Evolutionary conservation across 2,888 invertebrate species (phyloP), one percentile per base, ranked within the genome.

Genomic region (Ectemnius cavifrons): DNA sequence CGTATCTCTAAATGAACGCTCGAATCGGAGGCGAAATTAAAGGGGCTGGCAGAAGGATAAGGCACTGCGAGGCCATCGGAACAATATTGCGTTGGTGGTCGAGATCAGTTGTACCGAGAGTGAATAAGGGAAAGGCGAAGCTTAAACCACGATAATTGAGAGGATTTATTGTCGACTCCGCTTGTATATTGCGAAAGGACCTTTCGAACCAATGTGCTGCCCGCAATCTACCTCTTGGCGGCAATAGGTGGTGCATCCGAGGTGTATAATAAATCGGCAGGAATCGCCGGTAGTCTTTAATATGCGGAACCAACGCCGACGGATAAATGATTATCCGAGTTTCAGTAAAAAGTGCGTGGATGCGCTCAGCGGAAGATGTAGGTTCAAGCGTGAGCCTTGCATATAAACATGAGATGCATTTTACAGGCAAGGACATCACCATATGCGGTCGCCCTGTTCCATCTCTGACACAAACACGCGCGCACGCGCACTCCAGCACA

Each of bases 331-430:
- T 59, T 69, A 69, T 59, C 47, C 60, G 58, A 20, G 57, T 75
- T 37, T 62, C 16, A 63, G 59, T 68, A 67, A 67, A 67, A 67
- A 63, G 56, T 28, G 56, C 37, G 52, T 52, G n/a, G 47, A 47
- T 14, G 5, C 14, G 16, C 52, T 14, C 52, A 56, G 56, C 37
- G 63, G 47, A n/a, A 62, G 47, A 57, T 63, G 64, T 45, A 49
- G 52, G 20, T 49, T 67, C 66, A 45, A 52, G 67, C 63, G 71
- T 28, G 16, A 57, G 58, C 56, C 52, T 79, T 78, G 78, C 76
- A 82, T 82, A 77, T 77, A 82, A 77, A 81, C 80, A 83, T 82
- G 80, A 83, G 79, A 81, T 79, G 79, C 82, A 79, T 79, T 83
- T 81, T 76, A 73, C 77, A 66, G 65, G 66, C 74, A 72, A 72